Conservation (phyloP, 2,888 invertebrate genomes). For the Pachymerium ferrugineum region DNA sequence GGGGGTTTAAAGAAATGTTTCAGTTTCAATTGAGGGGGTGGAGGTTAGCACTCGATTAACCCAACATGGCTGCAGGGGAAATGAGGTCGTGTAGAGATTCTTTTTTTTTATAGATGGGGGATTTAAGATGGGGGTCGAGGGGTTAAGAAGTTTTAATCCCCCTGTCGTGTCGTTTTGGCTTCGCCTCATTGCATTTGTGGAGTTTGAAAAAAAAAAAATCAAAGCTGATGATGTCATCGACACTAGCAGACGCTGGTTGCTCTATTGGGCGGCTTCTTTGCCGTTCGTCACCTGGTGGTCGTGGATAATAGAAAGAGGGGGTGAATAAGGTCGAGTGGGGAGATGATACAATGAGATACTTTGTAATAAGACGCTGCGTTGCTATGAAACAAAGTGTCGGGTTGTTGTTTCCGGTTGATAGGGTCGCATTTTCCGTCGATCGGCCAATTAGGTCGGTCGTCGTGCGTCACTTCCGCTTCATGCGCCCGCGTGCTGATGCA, state of each 20-base stretch:
- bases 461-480: background rate
- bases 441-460: conserved; percentile 21
- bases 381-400: conserved; percentile 22
- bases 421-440: conserved; percentile 22
- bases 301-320: background rate
- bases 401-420: background rate
- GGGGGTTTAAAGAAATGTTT: background rate
- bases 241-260: conserved; percentile 5
- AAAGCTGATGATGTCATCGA: conserved; percentile 28
- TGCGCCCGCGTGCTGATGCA: conserved; percentile 23
- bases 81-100: background rate
- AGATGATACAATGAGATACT: conserved; percentile 18
- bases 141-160: conserved; percentile 22
- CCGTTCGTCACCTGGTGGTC: conserved; percentile 50
- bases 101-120: background rate
- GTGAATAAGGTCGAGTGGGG: conserved; percentile 11
- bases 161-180: conserved; percentile 24
- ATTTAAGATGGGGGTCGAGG: conserved; percentile 22
- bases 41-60: background rate
- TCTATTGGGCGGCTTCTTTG: conserved; percentile 47
- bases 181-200: background rate
- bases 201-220: background rate
- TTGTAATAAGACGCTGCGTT: conserved; percentile 19
- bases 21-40: background rate
- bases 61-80: background rate